phyloP scores from a whole-genome alignment of 2,888 invertebrate species.

The Caradrina clavipalpis region DNA sequence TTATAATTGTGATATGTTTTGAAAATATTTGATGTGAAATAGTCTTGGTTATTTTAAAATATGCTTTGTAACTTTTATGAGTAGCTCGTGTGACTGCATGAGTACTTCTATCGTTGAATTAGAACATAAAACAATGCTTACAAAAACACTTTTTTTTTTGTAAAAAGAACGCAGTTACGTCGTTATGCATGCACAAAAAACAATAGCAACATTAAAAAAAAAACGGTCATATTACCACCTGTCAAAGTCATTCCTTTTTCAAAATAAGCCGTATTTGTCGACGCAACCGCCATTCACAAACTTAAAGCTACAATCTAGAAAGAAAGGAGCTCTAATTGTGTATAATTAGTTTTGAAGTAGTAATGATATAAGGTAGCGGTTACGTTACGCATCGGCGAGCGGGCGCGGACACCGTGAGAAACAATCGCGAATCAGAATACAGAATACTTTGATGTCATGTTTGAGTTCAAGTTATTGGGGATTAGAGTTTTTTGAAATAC shows the following conservation, averaged over 20 bases:
- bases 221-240: background rate
- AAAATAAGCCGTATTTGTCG: conserved; percentile 46
- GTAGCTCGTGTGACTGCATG: background rate
- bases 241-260: conserved; percentile 28
- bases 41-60: conserved; percentile 43
- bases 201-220: conserved; percentile 21
- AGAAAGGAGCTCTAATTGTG: conserved; percentile 57
- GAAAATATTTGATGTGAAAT: conserved; percentile 51
- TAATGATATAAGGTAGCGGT: conserved; percentile 62
- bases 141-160: background rate
- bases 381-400: conserved; percentile 56
- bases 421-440: conserved; percentile 43
- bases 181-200: background rate
- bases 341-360: conserved; percentile 60
- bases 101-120: background rate
- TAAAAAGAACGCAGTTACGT: conserved; percentile 6
- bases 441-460: conserved; percentile 44
- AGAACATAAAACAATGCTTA: no score
- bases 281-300: conserved; percentile 37
- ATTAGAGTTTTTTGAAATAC: conserved; percentile 22
- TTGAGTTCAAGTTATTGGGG: conserved; percentile 28
- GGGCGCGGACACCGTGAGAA: conserved; percentile 63
- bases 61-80: conserved; percentile 44
- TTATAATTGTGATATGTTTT: conserved; percentile 56
- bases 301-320: conserved; percentile 50